Conservation (phyloP, 2,797 vertebrate species). For the Crocidura indochinensis region DNA sequence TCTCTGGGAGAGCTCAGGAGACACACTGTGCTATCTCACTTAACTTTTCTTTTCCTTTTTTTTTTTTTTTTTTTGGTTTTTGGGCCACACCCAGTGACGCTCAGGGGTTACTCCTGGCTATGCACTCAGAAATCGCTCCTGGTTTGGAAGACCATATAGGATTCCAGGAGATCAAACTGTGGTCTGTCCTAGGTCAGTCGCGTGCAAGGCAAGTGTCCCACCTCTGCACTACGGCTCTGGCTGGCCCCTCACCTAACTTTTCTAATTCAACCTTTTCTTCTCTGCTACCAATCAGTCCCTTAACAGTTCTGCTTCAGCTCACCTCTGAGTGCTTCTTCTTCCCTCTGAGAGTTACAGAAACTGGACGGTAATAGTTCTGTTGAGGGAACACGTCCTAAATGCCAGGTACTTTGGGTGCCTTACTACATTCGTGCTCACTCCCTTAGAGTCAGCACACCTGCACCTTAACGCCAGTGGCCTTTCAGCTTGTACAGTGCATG, state of each 20-base stretch:
- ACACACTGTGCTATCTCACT: neutral
- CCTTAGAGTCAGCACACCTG: neutral
- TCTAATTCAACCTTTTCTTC: slow-evolving; percentile 59
- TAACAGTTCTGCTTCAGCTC: neutral
- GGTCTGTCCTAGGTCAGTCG: too few species aligned
- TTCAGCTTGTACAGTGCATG: slow-evolving; percentile 36
- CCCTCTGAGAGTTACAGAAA: slow-evolving; percentile 15
- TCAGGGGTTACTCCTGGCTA: too few species aligned
- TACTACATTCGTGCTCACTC: neutral
- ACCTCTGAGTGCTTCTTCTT: neutral
- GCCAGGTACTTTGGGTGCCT: neutral
- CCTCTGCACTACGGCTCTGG: too few species aligned
- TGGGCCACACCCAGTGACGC: too few species aligned
- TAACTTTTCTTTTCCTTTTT: slow-evolving; percentile 44
- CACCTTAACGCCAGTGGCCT: neutral
- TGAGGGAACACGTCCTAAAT: slow-evolving; percentile 39
- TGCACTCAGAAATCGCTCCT: too few species aligned
- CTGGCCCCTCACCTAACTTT: slow-evolving; percentile 2
- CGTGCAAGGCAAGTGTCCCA: too few species aligned
- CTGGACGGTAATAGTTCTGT: neutral
- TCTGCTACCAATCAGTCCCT: neutral
- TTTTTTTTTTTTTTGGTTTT: neutral
- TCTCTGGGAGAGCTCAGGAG: too few species aligned
- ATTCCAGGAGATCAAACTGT: too few species aligned
- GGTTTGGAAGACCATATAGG: too few species aligned